Percentiles rank a stretch among this genome's conserved stretches.
phyloP scores from a whole-genome alignment of 2,797 vertebrate species.

The Poecilia velifera region DNA sequence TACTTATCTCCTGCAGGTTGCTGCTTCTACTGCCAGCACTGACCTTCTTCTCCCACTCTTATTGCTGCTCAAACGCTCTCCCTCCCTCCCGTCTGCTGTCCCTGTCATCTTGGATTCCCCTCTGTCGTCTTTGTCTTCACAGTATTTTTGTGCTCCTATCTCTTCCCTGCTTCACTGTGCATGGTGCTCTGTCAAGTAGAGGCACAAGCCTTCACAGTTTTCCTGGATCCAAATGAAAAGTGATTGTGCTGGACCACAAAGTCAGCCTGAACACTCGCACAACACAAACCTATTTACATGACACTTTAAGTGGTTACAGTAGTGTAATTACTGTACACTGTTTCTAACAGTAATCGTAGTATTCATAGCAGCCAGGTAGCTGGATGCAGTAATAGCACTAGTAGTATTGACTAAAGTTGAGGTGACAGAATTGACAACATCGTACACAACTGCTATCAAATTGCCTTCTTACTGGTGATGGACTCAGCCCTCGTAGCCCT shows the following conservation, averaged over 20 bases:
- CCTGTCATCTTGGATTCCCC: conserved; percentile 14
- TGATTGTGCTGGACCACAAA: conserved; percentile 45
- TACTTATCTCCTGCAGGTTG: conserved; percentile 53
- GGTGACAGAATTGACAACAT: conserved; percentile 67
- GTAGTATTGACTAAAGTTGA: conserved; percentile 59
- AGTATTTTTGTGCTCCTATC: conserved; percentile 25
- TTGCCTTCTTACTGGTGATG: conserved; percentile 53
- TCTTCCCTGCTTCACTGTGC: conserved; percentile 18
- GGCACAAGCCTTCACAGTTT: conserved; percentile 63
- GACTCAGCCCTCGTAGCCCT: conserved; percentile 73
- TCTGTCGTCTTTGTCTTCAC: conserved; percentile 18
- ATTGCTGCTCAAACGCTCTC: conserved; percentile 45
- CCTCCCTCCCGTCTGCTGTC: background rate
- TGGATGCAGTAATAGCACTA: conserved; percentile 60
- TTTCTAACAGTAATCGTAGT: conserved; percentile 70
- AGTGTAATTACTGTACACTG: conserved; percentile 71
- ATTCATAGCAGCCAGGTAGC: conserved; percentile 64
- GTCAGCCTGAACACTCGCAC: conserved; percentile 54
- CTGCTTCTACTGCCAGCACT: conserved; percentile 64
- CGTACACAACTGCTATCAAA: conserved; percentile 66
- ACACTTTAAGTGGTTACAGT: conserved; percentile 78
- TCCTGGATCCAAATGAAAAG: conserved; percentile 52
- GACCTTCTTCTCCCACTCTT: conserved; percentile 22
- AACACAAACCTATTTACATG: conserved; percentile 70
- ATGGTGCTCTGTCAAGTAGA: conserved; percentile 55